These are phyloP conservation scores for Labeo catla DNA, from an alignment of 2,113 vertebrate genomes.

Conservation along the genomic window DNA sequence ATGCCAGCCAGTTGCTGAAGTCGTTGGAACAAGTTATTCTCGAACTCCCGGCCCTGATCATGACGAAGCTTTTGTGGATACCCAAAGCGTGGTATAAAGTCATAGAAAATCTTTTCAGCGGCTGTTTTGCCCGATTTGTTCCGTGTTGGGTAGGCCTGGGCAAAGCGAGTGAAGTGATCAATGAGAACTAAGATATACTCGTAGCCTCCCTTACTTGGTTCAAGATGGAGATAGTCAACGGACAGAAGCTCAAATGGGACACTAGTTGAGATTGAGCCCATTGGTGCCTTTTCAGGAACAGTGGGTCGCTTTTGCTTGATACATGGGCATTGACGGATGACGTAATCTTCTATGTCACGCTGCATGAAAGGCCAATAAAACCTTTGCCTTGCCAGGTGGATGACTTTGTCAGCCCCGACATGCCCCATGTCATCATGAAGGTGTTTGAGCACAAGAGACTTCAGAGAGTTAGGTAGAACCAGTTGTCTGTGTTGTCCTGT, in stretches of 20 bases:
- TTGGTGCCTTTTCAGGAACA: conserved; percentile 13
- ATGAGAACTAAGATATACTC: background rate
- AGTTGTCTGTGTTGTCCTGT: background rate
- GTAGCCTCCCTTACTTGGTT: conserved; percentile 20
- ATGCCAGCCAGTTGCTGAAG: background rate
- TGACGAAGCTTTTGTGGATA: conserved; percentile 1
- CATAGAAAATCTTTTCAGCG: background rate
- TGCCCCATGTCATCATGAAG: conserved; percentile 50
- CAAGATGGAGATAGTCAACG: conserved; percentile 26
- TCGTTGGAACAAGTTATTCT: background rate
- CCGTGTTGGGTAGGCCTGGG: background rate
- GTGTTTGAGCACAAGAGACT: conserved; percentile 23
- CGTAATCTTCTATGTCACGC: conserved; percentile 35
- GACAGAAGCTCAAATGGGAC: conserved; percentile 28
- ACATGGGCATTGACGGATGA: conserved; percentile 17
- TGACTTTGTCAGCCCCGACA: conserved; percentile 37
- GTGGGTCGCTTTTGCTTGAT: conserved; percentile 38
- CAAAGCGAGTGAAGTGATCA: background rate
- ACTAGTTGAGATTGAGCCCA: conserved; percentile 11
- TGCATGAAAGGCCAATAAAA: conserved; percentile 54
- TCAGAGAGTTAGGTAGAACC: conserved; percentile 19
- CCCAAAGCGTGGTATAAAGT: background rate
- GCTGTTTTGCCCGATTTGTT: background rate
- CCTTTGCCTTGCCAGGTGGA: conserved; percentile 24
- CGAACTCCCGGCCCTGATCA: background rate